phyloP scores from a whole-genome alignment of 64 coral and sea anemone genomes.

The Porites lutea region DNA sequence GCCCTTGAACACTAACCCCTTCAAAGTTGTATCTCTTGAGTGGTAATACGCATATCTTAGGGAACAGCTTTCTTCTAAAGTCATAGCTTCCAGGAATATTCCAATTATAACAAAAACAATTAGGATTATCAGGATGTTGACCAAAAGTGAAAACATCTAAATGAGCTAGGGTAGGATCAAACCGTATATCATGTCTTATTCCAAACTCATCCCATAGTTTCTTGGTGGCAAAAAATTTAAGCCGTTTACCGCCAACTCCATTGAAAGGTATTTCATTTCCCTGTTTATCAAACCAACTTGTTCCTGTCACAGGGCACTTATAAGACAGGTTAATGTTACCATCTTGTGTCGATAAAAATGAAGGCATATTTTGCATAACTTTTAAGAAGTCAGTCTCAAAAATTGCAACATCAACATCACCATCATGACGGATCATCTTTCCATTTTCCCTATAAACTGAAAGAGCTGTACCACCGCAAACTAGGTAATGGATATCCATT shows the following conservation, averaged over 20 bases:
- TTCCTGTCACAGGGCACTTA: slow-evolving; percentile 4
- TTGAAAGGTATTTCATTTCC: background rate
- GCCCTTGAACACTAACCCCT: slow-evolving; percentile 16
- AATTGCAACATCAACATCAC: slow-evolving; percentile 16
- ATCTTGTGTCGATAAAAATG: background rate
- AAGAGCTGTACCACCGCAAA: slow-evolving; percentile 33
- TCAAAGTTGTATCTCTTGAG: slow-evolving; percentile 13
- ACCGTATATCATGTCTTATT: background rate
- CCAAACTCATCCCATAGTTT: slow-evolving; percentile 22
- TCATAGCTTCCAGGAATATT: slow-evolving; percentile 16
- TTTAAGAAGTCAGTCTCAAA: slow-evolving; percentile 5
- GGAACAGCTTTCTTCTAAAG: background rate
- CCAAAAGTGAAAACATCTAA: slow-evolving; percentile 20
- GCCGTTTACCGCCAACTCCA: slow-evolving; percentile 20
- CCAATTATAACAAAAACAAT: slow-evolving; percentile 25
- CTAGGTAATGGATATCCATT: background rate
- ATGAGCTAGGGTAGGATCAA: slow-evolving; percentile 6
- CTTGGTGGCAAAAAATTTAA: background rate
- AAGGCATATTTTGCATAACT: background rate
- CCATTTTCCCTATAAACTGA: slow-evolving; percentile 24
- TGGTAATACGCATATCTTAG: slow-evolving; percentile 11
- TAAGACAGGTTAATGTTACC: background rate
- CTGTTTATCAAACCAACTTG: slow-evolving; percentile 10
- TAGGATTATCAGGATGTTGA: background rate
- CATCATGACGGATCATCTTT: slow-evolving; percentile 16